Evolutionary conservation across 2,113 vertebrate species (phyloP).

Genomic region (Vulpes vulpes): DNA sequence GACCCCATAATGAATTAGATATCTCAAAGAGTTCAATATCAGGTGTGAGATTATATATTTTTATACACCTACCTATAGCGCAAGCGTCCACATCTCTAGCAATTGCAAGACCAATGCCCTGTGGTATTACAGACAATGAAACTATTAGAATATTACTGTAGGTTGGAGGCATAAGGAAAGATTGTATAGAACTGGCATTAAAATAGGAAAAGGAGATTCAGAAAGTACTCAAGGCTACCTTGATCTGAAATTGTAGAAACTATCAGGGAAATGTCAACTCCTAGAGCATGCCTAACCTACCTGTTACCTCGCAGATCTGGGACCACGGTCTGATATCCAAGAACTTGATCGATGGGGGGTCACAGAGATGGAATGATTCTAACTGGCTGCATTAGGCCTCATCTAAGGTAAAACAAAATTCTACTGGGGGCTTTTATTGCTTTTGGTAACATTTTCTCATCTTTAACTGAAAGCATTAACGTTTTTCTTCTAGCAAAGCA

Average conservation of each 20-base stretch:
- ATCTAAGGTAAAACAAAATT: neutral
- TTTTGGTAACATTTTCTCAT: slow-evolving; percentile 63
- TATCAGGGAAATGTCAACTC: neutral
- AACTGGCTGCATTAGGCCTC: neutral
- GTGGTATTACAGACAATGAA: neutral
- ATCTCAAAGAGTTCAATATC: neutral
- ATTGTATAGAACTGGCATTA: neutral
- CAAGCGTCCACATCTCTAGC: neutral
- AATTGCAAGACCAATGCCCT: neutral
- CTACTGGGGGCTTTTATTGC: slow-evolving; percentile 7
- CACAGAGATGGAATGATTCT: neutral
- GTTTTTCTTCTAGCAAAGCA: slow-evolving; percentile 58
- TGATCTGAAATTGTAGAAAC: neutral
- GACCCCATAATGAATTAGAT: neutral
- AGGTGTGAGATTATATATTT: neutral
- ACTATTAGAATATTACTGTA: neutral
- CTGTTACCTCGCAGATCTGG: neutral
- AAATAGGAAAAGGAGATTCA: neutral
- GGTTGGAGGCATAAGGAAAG: neutral
- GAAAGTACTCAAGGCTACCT: neutral
- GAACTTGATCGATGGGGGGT: neutral
- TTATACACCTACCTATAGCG: neutral
- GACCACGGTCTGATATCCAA: neutral
- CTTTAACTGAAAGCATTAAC: slow-evolving; percentile 65
- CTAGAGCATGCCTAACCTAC: neutral